Evolutionary conservation across 2,888 invertebrate genomes (phyloP).

Genomic region (Nomada fucata): DNA sequence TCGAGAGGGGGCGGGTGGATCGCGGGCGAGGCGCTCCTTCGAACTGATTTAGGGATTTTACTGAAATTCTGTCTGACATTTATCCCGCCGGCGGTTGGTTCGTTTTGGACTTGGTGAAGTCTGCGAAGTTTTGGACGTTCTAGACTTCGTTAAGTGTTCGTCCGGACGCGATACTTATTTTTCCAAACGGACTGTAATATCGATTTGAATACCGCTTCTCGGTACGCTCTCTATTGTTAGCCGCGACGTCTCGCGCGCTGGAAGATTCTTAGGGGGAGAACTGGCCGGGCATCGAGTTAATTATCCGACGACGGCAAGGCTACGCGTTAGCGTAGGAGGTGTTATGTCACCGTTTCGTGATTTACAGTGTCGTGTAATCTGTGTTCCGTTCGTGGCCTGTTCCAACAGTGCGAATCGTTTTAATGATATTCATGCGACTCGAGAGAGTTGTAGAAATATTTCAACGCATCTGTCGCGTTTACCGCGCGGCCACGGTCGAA

Average conservation of each 20-base stretch:
- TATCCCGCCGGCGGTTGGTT: neutral
- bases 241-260: conserved; percentile 21
- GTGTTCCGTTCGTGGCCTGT: conserved; percentile 10
- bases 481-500: too few relatives aligned
- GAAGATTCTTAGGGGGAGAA: conserved; percentile 43
- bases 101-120: neutral
- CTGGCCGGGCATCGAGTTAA: conserved; percentile 55
- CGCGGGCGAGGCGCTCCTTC: conserved; percentile 19
- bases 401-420: conserved; percentile 1
- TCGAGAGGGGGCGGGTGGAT: neutral
- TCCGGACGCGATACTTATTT: neutral
- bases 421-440: neutral
- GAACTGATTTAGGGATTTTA: conserved; percentile 19
- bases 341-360: conserved; percentile 67
- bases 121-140: neutral
- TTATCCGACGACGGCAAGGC: conserved; percentile 64
- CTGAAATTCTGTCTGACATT: conserved; percentile 15
- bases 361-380: conserved; percentile 53
- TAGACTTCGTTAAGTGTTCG: neutral
- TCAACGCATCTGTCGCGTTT: neutral
- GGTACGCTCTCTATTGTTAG: neutral
- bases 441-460: neutral
- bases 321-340: conserved; percentile 53
- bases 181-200: neutral
- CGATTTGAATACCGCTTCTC: neutral